Evolutionary conservation across 2,113 vertebrate species (phyloP).

Genomic region (Zosterops japonicus): DNA sequence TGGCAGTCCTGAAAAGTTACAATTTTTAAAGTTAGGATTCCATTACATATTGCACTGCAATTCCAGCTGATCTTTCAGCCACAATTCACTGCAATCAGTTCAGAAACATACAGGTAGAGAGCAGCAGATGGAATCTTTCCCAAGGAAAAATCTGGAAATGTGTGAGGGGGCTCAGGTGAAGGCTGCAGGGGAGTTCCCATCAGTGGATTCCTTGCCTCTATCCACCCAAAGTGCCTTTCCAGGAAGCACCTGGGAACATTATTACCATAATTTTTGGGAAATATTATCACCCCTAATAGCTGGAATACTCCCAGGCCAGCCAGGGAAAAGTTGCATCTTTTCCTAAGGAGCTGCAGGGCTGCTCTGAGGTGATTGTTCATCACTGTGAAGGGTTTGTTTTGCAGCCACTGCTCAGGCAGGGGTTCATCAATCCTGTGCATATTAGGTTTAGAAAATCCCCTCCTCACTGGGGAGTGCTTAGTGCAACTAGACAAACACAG

Average conservation of each 20-base stretch:
- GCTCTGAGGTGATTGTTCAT: neutral
- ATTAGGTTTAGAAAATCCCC: neutral
- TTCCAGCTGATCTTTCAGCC: neutral
- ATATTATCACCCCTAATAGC: neutral
- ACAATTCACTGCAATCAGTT: neutral
- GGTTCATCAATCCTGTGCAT: conserved; percentile 36
- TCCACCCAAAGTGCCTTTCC: neutral
- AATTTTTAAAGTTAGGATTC: neutral
- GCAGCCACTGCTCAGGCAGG: neutral
- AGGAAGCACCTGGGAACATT: neutral
- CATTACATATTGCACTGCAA: no score
- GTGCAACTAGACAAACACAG: conserved; percentile 40
- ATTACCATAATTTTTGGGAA: neutral
- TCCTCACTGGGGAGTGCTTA: conserved; percentile 13
- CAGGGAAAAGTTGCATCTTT: neutral
- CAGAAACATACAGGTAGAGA: fast-evolving
- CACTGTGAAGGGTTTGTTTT: neutral
- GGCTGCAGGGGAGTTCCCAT: no score
- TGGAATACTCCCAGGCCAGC: neutral
- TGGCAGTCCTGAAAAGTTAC: neutral
- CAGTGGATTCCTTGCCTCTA: neutral
- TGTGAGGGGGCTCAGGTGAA: fast-evolving
- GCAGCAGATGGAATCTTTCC: neutral
- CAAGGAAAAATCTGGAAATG: neutral
- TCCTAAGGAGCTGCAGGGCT: neutral